A percentile compares a stretch with the other conserved stretches of the same genome.
phyloP scores from a whole-genome alignment of 1,140 invertebrate species.

The Pararge aegeria region DNA sequence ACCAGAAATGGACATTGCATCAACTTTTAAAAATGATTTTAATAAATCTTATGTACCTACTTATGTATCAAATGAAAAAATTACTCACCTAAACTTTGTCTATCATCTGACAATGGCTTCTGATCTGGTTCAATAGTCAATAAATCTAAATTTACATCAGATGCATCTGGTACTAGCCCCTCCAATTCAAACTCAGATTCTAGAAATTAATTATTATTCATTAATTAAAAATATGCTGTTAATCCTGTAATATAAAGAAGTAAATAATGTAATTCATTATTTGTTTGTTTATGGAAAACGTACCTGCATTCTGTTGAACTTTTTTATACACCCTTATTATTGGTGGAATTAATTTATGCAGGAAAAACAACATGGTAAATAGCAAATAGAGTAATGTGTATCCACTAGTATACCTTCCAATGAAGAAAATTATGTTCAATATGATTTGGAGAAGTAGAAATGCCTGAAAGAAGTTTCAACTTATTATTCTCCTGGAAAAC shows the following conservation, averaged over 20 bases:
- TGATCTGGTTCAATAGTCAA: slow-evolving; percentile 61
- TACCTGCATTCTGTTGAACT: slow-evolving; percentile 64
- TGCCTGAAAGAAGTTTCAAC: slow-evolving; percentile 51
- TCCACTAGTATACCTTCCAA: slow-evolving; percentile 59
- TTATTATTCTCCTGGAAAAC: neutral
- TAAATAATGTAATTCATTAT: neutral
- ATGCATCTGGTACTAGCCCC: slow-evolving; percentile 60
- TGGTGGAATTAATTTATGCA: slow-evolving; percentile 51
- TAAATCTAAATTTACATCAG: slow-evolving; percentile 59
- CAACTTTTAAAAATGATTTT: too few species aligned
- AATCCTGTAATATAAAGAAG: too few species aligned
- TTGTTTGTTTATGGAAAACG: slow-evolving; percentile 16
- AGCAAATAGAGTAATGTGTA: slow-evolving; percentile 55
- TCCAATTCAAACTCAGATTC: slow-evolving; percentile 68
- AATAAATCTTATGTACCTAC: too few species aligned
- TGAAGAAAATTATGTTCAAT: slow-evolving; percentile 48
- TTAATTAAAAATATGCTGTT: neutral
- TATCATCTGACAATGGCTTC: slow-evolving; percentile 52
- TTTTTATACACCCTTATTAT: slow-evolving; percentile 45
- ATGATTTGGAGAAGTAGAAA: slow-evolving; percentile 61
- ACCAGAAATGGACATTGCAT: too few species aligned
- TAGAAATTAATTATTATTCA: slow-evolving; percentile 34
- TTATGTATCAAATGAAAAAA: neutral
- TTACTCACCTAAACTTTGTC: slow-evolving; percentile 60
- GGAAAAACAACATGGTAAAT: slow-evolving; percentile 44